These are phyloP conservation scores for Apostichopus parvimensis DNA, from an alignment of 35 echinoderm and acorn worm genomes.

Conservation along the genomic window DNA sequence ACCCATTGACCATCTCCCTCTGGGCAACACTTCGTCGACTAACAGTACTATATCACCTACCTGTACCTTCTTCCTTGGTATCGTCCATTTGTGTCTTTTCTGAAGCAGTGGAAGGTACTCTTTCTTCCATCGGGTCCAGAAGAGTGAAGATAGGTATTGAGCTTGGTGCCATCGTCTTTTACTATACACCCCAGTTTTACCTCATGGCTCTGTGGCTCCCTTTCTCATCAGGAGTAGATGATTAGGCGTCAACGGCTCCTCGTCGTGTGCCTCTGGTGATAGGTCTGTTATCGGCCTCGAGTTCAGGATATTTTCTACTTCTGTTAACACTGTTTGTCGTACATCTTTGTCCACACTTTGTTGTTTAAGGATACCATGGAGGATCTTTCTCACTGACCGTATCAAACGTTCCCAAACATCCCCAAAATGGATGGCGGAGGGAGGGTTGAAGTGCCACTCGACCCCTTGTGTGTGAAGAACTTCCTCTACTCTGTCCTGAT, in stretches of 20 bases:
- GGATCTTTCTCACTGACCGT: conserved; percentile 25
- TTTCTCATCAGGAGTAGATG: conserved; percentile 35
- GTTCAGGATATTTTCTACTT: conserved; percentile 19
- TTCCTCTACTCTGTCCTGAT: conserved; percentile 19
- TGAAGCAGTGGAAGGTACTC: conserved; percentile 70
- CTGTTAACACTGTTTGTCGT: conserved; percentile 20
- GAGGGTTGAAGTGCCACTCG: conserved; percentile 31
- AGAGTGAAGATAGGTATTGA: conserved; percentile 63
- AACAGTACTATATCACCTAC: conserved; percentile 27
- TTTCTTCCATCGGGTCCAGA: conserved; percentile 62
- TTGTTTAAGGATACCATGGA: conserved; percentile 26
- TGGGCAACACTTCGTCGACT: conserved; percentile 26
- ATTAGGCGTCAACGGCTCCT: conserved; percentile 28
- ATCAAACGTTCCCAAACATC: conserved; percentile 49
- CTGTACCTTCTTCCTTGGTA: conserved; percentile 24
- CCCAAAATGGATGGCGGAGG: conserved; percentile 44
- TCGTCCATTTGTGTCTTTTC: conserved; percentile 62
- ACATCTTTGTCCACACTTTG: conserved; percentile 45
- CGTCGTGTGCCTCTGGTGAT: conserved; percentile 12
- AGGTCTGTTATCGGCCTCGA: conserved; percentile 23
- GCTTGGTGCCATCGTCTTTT: conserved; percentile 66
- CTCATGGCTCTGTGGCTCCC: not conserved
- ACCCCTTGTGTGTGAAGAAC: not conserved
- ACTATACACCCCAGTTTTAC: conserved; percentile 12
- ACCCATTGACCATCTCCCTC: conserved; percentile 51